Percentiles rank a stretch among this genome's conserved stretches.
Evolutionary conservation across 2,888 invertebrate species (phyloP).

Genomic region (Ophion obscuratus): DNA sequence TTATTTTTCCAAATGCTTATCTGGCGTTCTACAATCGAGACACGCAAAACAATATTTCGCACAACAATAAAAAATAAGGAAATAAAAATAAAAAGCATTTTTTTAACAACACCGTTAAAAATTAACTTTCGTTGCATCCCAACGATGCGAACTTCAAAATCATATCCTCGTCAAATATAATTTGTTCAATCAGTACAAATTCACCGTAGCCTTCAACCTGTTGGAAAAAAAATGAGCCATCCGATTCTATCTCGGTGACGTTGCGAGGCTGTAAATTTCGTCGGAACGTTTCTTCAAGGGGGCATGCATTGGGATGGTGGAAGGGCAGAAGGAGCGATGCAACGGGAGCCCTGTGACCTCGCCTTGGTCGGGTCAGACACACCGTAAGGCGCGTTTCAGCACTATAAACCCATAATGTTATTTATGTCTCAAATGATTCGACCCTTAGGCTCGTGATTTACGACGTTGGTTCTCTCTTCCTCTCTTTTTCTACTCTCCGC

Average conservation of each 20-base stretch:
- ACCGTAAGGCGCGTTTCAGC: constrained; percentile 61
- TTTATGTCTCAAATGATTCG: constrained; percentile 81
- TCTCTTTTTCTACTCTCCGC: constrained; percentile 25
- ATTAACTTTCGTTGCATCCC: too few species aligned
- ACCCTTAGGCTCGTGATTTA: constrained; percentile 79
- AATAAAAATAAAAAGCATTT: too few species aligned
- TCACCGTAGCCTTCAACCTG: neutral
- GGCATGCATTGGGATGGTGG: constrained; percentile 31
- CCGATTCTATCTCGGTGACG: neutral
- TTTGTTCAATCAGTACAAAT: neutral
- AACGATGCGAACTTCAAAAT: neutral
- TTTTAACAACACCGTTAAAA: too few species aligned
- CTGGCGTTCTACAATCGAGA: too few species aligned
- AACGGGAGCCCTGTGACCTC: constrained; percentile 56
- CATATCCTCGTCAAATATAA: neutral
- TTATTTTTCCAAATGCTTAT: too few species aligned
- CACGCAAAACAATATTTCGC: too few species aligned
- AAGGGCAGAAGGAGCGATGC: constrained; percentile 38
- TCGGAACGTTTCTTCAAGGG: constrained; percentile 16
- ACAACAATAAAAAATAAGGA: too few species aligned
- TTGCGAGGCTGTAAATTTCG: constrained; percentile 40
- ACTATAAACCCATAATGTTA: constrained; percentile 82
- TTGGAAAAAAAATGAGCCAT: neutral
- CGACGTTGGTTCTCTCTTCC: constrained; percentile 55
- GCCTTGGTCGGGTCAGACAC: constrained; percentile 26